Conservation (phyloP, 2,113 vertebrate genomes). For the Takifugu bimaculatus region DNA sequence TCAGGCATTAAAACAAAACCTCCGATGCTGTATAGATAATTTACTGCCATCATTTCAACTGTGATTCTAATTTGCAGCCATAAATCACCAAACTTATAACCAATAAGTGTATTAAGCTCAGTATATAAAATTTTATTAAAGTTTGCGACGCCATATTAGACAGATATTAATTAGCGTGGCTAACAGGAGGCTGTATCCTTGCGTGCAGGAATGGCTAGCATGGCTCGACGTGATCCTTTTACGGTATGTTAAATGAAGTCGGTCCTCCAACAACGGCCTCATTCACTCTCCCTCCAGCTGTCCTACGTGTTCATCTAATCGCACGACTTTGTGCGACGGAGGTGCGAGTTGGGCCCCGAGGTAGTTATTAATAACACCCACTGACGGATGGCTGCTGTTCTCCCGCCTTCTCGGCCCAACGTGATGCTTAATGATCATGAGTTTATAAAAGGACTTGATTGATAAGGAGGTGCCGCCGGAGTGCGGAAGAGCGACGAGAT, state of each 20-base stretch:
- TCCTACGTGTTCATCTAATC: conserved; percentile 59
- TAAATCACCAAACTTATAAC: conserved; percentile 93
- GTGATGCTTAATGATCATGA: conserved; percentile 81
- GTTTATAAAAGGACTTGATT: conserved; percentile 82
- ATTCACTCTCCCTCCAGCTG: conserved; percentile 39
- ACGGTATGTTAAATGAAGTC: conserved; percentile 23
- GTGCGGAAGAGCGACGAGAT: conserved; percentile 71
- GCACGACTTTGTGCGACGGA: conserved; percentile 45
- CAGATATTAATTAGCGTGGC: conserved; percentile 61
- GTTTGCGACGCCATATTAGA: conserved; percentile 84
- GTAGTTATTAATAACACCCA: conserved; percentile 69
- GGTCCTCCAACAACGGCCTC: conserved; percentile 43
- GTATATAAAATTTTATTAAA: conserved; percentile 99
- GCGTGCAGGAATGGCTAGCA: conserved; percentile 1
- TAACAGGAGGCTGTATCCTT: conserved; percentile 21
- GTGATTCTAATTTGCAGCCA: conserved; percentile 85
- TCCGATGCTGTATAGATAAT: conserved; percentile 84
- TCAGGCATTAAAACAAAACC: conserved; percentile 91
- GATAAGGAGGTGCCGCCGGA: conserved; percentile 77
- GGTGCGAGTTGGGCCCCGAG: conserved; percentile 54
- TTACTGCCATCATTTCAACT: conserved; percentile 88
- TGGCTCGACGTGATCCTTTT: conserved; percentile 1
- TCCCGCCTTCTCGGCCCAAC: conserved; percentile 62
- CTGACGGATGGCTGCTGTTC: conserved; percentile 72
- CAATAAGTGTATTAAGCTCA: conserved; percentile 99